phyloP scores from a whole-genome alignment of 1,140 invertebrate species.

The Charaxes varanes region DNA sequence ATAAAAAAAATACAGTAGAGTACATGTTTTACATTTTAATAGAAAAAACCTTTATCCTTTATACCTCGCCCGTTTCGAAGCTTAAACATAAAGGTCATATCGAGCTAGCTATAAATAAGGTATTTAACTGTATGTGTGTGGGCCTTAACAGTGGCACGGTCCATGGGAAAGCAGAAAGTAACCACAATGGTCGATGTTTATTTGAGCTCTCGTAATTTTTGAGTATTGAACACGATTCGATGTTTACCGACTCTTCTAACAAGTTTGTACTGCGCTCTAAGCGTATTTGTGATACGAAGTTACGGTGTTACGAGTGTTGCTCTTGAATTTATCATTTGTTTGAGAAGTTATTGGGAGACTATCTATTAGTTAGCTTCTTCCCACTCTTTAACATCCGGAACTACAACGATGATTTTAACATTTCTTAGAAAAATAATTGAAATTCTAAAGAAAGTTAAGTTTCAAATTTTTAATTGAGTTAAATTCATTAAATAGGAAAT shows the following conservation, averaged over 20 bases:
- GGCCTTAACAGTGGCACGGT: constrained; percentile 32
- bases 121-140: constrained; percentile 58
- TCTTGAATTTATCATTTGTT: too few species aligned
- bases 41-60: too few species aligned
- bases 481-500: too few species aligned
- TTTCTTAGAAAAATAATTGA: too few species aligned
- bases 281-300: constrained; percentile 7
- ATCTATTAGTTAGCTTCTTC: too few species aligned
- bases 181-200: constrained; percentile 36
- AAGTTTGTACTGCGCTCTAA: constrained; percentile 1
- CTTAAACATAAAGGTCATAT: constrained; percentile 34
- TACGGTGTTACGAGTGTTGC: neutral
- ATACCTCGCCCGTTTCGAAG: neutral
- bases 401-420: too few species aligned
- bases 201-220: constrained; percentile 21
- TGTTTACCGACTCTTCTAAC: neutral
- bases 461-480: too few species aligned
- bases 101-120: constrained; percentile 53
- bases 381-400: too few species aligned
- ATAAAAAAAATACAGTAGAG: neutral
- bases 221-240: constrained; percentile 12
- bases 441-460: too few species aligned
- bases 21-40: too few species aligned
- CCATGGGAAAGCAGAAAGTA: constrained; percentile 36
- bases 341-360: too few species aligned